phyloP scores from a whole-genome alignment of 1,140 invertebrate genomes.

The Xylocopa sonorina region DNA sequence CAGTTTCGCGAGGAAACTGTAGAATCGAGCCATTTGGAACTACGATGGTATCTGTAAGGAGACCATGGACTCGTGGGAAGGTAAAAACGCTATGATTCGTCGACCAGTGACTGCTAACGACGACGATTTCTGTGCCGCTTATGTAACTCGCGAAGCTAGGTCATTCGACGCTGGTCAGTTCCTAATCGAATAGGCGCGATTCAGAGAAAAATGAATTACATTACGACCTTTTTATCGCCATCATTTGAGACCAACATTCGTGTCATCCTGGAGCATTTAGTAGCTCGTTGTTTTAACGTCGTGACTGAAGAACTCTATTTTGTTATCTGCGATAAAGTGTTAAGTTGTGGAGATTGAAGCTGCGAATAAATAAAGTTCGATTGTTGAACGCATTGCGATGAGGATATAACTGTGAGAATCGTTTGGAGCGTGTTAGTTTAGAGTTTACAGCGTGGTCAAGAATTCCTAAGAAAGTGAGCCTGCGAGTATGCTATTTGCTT shows the following conservation, averaged over 20 bases:
- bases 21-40: neutral
- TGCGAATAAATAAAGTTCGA: neutral
- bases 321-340: neutral
- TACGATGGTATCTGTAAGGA: neutral
- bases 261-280: no score
- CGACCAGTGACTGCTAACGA: conserved; percentile 23
- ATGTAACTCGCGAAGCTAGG: conserved; percentile 51
- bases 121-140: conserved; percentile 69
- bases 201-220: neutral
- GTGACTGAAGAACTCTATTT: neutral
- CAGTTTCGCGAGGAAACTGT: neutral
- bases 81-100: neutral
- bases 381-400: neutral
- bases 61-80: conserved; percentile 4
- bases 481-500: neutral
- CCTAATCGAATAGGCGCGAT: neutral
- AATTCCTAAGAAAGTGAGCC: neutral
- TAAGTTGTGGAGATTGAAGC: neutral
- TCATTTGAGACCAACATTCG: no score
- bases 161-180: neutral
- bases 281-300: neutral
- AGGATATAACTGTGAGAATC: neutral
- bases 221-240: no score
- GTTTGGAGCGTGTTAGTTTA: neutral
- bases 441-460: neutral